These are phyloP conservation scores for Drosophila aff. DNA, from an alignment of 1,140 invertebrate genomes.

Conservation along the genomic window DNA sequence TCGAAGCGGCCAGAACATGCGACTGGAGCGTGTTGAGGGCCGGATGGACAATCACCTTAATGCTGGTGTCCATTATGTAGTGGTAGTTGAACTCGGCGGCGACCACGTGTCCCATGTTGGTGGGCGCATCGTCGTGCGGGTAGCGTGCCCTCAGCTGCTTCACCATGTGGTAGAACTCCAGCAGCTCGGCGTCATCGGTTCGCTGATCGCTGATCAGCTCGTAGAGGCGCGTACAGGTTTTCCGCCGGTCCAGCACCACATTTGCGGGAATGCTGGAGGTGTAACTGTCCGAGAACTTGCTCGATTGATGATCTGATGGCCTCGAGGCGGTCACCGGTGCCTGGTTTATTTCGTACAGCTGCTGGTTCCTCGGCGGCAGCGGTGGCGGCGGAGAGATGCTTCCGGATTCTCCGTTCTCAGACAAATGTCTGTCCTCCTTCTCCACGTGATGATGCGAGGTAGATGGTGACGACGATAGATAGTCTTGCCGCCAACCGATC, in stretches of 20 bases:
- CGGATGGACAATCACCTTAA: slow-evolving; percentile 93
- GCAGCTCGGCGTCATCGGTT: slow-evolving; percentile 90
- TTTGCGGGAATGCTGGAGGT: slow-evolving; percentile 74
- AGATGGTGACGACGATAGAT: slow-evolving; percentile 29
- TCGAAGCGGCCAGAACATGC: slow-evolving; percentile 80
- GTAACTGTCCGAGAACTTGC: slow-evolving; percentile 74
- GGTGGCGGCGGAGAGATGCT: slow-evolving; percentile 82
- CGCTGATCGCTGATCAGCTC: slow-evolving; percentile 90
- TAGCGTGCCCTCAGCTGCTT: slow-evolving; percentile 86
- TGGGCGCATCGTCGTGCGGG: slow-evolving; percentile 88
- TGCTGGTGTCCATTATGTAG: slow-evolving; percentile 91
- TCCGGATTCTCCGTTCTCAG: slow-evolving; percentile 28
- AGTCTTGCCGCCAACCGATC: slow-evolving; percentile 86
- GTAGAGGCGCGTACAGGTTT: slow-evolving; percentile 87
- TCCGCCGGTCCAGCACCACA: slow-evolving; percentile 85
- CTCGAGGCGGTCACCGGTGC: slow-evolving; percentile 12
- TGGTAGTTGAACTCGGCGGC: slow-evolving; percentile 92
- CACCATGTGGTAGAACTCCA: slow-evolving; percentile 93
- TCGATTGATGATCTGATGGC: slow-evolving; percentile 9
- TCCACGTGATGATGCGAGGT: slow-evolving; percentile 10
- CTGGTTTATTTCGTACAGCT: slow-evolving; percentile 44
- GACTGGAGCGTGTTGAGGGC: slow-evolving; percentile 86
- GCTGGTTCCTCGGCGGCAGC: slow-evolving; percentile 86
- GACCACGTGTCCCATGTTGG: slow-evolving; percentile 92
- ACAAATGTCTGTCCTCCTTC: neutral